Evolutionary conservation across 2,888 invertebrate species (phyloP).

Genomic region (Pseudoips prasinana): DNA sequence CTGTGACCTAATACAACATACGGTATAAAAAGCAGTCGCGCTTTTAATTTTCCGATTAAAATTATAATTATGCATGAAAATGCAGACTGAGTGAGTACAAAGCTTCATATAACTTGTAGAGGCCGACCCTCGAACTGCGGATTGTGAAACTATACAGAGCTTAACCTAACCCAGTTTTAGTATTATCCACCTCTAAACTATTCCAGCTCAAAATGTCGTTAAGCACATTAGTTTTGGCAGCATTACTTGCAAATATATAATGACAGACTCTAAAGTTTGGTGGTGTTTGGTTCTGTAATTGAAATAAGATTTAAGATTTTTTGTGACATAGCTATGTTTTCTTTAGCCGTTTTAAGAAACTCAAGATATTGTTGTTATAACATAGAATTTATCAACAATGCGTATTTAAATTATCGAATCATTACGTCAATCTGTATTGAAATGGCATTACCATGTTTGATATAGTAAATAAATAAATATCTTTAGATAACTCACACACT

Average conservation of each 20-base stretch:
- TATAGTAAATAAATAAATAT: no score
- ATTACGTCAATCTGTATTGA: no score
- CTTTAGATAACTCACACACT: no score
- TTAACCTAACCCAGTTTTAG: constrained; percentile 45
- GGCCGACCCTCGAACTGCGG: constrained; percentile 51
- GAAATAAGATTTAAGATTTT: no score
- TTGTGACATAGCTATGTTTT: no score
- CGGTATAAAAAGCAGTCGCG: no score
- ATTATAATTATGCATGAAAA: constrained; percentile 37
- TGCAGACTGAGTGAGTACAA: constrained; percentile 35
- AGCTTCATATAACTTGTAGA: constrained; percentile 51
- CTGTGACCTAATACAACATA: no score
- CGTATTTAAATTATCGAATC: no score
- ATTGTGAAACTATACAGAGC: constrained; percentile 37
- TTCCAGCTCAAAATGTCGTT: constrained; percentile 41
- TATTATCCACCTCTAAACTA: constrained; percentile 37
- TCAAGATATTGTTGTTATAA: no score
- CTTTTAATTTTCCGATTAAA: constrained; percentile 24
- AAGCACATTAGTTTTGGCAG: constrained; percentile 27
- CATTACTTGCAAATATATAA: constrained; percentile 22
- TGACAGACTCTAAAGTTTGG: constrained; percentile 6
- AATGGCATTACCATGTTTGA: no score
- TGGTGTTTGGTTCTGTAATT: neutral
- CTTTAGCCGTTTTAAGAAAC: no score
- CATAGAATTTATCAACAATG: no score